A percentile compares a stretch with the other conserved stretches of the same genome.
phyloP scores from a whole-genome alignment of 2,888 invertebrate species.

The Galeopsomyia nigrocyanea region DNA sequence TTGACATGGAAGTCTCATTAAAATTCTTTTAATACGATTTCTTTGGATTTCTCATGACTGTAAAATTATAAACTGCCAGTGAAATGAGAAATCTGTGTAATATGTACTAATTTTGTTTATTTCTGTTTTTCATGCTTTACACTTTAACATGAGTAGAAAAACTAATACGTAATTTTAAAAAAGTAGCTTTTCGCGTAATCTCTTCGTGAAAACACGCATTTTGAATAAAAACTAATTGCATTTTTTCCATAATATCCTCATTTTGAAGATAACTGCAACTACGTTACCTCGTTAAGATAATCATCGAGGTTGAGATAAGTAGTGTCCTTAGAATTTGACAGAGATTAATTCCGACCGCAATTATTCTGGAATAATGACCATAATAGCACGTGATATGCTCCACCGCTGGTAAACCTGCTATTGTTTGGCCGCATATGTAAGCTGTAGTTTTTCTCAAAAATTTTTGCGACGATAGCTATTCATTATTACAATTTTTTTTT shows the following conservation, averaged over 20 bases:
- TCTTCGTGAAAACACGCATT: conserved; percentile 46
- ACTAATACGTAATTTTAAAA: no score
- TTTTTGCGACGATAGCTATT: no score
- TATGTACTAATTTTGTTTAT: no score
- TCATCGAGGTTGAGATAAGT: conserved; percentile 35
- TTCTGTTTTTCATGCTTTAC: no score
- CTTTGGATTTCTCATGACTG: no score
- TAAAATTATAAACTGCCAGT: no score
- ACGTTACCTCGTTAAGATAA: conserved; percentile 42
- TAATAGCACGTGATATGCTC: conserved; percentile 1
- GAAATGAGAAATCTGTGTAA: no score
- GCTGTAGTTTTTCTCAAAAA: no score
- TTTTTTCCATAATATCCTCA: conserved; percentile 57
- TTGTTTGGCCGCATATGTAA: conserved; percentile 7
- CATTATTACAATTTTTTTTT: no score
- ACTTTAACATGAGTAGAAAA: no score
- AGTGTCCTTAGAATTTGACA: conserved; percentile 47
- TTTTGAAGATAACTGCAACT: conserved; percentile 56
- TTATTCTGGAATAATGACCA: conserved; percentile 44
- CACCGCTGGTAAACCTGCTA: conserved; percentile 6
- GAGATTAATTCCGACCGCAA: conserved; percentile 52
- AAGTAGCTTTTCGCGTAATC: conserved; percentile 56
- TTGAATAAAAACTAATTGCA: conserved; percentile 59
- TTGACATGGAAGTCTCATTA: no score
- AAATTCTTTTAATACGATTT: no score